Evolutionary conservation across 2,797 vertebrate genomes (phyloP).

Genomic region (Rhynchotus rufescens): DNA sequence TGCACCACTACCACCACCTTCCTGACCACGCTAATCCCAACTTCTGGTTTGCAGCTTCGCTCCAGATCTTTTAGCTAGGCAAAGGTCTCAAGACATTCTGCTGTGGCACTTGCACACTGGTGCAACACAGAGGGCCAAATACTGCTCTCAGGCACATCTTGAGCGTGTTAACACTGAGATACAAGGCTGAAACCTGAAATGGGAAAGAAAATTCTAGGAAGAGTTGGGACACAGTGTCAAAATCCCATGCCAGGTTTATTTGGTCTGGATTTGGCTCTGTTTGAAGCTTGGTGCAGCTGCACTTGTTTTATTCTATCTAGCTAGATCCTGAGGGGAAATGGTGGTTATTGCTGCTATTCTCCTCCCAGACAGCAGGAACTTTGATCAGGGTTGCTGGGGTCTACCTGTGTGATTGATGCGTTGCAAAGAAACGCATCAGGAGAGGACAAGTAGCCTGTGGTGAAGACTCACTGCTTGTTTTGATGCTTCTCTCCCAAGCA

Average conservation of each 20-base stretch:
- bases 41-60: background rate
- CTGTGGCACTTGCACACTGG: background rate
- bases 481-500: slow-evolving; percentile 23
- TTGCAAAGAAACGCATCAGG: background rate
- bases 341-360: background rate
- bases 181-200: background rate
- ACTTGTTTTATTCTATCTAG: background rate
- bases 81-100: background rate
- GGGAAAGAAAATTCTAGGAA: background rate
- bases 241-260: background rate
- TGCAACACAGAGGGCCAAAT: background rate
- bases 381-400: background rate
- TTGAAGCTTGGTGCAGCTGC: background rate
- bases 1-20: background rate
- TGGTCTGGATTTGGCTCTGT: background rate
- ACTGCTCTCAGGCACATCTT: background rate
- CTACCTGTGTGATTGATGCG: background rate
- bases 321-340: background rate
- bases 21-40: background rate
- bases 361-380: background rate
- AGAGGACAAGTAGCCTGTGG: background rate
- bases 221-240: background rate
- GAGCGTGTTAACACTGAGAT: background rate
- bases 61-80: background rate
- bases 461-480: background rate